Base-by-base conservation (phyloP, 2,113 vertebrate genomes). In the Melanerpes formicivorus region DNA sequence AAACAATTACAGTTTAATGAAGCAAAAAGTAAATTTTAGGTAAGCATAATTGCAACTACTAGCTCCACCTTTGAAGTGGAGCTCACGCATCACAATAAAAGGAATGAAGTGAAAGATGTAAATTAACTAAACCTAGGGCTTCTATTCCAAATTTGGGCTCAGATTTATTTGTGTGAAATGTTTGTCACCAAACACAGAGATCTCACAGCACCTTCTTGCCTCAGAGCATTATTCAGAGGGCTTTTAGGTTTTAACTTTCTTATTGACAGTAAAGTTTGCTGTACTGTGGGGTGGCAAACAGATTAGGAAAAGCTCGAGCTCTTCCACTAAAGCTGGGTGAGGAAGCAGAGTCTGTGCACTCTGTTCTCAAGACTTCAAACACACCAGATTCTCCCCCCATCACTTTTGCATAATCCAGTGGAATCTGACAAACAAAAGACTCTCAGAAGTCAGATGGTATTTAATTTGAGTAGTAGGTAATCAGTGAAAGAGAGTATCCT, bases 391-490 rank as follows among this genome's bases (percentile, higher is more conserved):
- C 95, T 91, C 48, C 72, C 55, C 67, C 54, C 86, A 77, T 79
- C 67, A 69, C 74, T 93, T 97, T 96, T 94, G 95, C 96, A 96
- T 96, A 97, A 98, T 95, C 95, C 94, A 72, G 87, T 65, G 91
- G 96, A 96, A 97, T 96, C 92, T 94, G 74, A 80, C 96, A 96
- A 96, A 97, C 95, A 95, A 97, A 97, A 95, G 87, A 26, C 16
- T 40, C 86, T 96, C 69, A 91, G 94, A 93, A 93, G 87, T 95
- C 97, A 95, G 94, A 89, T 96, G 92, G 93, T 92, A 94, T 96
- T 97, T 94, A 94, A 94, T 94, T 92, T 92, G 96, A 96, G 94
- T 84, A 89, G 92, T 83, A 96, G 96, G 97, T 97, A 94, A 96
- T 96, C 92, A 93, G 87, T 81, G 95, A 95, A 95, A 92, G 90